Conservation (phyloP, 2,888 invertebrate genomes). For the Nasonia oneida region DNA sequence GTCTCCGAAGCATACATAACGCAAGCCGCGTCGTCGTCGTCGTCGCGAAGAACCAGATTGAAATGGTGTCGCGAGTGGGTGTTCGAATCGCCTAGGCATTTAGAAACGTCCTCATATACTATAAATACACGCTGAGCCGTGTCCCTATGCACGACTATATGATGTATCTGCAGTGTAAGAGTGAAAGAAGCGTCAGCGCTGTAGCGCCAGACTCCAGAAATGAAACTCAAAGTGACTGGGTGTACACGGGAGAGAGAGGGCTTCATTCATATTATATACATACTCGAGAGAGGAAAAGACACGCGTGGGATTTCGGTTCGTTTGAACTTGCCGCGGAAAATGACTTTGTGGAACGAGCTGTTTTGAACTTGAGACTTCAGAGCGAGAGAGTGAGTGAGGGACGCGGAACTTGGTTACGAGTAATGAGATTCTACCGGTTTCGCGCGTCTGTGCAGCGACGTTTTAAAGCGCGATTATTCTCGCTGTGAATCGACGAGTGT, state of each 20-base stretch:
- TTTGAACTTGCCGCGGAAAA: slow-evolving; percentile 38
- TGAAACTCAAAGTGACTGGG: not conserved
- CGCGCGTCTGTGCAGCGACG: too few species aligned
- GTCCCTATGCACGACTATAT: not conserved
- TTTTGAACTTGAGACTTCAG: not conserved
- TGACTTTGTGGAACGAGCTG: not conserved
- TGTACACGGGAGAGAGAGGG: not conserved
- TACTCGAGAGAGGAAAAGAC: not conserved
- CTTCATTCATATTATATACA: not conserved
- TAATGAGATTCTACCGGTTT: not conserved
- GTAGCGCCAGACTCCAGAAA: not conserved
- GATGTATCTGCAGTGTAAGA: not conserved
- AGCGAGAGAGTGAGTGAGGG: not conserved
- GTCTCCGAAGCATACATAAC: not conserved
- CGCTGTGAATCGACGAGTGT: too few species aligned
- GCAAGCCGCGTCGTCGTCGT: not conserved
- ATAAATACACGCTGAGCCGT: slow-evolving; percentile 36
- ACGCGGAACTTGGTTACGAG: not conserved
- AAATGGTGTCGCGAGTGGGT: slow-evolving; percentile 54
- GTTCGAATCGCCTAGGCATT: slow-evolving; percentile 36
- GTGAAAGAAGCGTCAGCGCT: slow-evolving; percentile 19
- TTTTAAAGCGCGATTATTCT: too few species aligned
- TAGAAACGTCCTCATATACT: slow-evolving; percentile 39
- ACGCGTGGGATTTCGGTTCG: not conserved
- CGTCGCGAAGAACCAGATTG: slow-evolving; percentile 21